Base-by-base conservation (phyloP, 2,113 vertebrate species). In the Polypterus bichir region DNA sequence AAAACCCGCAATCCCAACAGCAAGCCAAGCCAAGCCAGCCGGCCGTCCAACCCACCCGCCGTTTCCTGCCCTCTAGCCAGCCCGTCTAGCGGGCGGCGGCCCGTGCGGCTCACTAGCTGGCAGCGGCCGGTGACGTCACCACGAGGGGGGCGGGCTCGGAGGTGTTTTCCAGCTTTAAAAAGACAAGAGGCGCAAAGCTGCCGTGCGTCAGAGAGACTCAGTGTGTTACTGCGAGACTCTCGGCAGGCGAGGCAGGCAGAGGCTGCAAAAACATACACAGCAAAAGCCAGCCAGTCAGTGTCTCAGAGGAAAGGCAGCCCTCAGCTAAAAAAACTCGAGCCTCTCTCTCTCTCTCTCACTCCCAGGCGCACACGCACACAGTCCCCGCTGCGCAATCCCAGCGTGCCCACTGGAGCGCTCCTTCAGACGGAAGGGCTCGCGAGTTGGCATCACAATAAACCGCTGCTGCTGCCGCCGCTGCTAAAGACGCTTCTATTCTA, bases 131-230 rank as follows among this genome's bases (percentile, higher is more conserved):
- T 70, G 77, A 86, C 89, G 86, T 91, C 87, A 93, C 75, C 73
- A 67, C 57, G 66, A 71, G 66, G 90, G 70, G 83, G 83, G 68
- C 77, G 73, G 80, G 71, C 73, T 75, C 73, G 74, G 80, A 74
- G 86, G 90, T 89, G 84, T 92, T 93, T 92, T 90, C 91, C 92
- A 86, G 86, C 83, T 92, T 94, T 94, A 94, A 92, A 93, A 92
- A 86, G 85, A 81, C 82, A 72, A 83, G 73, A 79, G 82, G 76
- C 86, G 67, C 77, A 75, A 71, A 83, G 72, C 83, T 76, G 72
- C 76, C 75, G 81, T 83, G 91, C 89, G 91, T 94, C 89, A 92
- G 80, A 81, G 72, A 80, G 77, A 80, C 82, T 78, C 67, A 70
- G 84, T 75, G 80, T 75, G 27, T 27, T 27, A 27, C 27, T 27